These are phyloP conservation scores for Hyperoodon ampullatus DNA, from an alignment of 2,113 vertebrate genomes.

Conservation along the genomic window DNA sequence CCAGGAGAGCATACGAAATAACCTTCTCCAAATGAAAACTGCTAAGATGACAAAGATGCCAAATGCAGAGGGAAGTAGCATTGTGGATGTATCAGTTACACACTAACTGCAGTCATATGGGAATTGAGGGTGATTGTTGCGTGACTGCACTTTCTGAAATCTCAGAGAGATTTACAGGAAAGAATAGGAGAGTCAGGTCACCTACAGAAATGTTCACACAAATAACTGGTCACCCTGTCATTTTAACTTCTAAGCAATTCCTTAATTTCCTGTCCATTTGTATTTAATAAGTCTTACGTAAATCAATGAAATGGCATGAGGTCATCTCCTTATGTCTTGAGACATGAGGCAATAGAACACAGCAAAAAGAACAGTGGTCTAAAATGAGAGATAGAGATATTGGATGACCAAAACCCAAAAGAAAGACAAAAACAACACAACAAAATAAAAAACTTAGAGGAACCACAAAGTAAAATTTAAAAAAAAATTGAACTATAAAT, in stretches of 20 bases:
- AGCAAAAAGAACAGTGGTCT: not conserved
- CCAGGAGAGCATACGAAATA: not conserved
- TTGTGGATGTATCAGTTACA: not conserved
- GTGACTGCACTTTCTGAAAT: not conserved
- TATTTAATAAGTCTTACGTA: not conserved
- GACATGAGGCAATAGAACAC: not conserved
- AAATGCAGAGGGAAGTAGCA: not conserved
- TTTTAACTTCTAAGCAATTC: conserved; percentile 47
- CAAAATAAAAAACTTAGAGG: not conserved
- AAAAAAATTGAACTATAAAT: not conserved
- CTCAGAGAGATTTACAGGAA: not conserved
- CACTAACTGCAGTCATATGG: not conserved
- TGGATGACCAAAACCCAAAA: not conserved
- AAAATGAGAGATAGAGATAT: not conserved
- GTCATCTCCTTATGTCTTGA: conserved; percentile 1
- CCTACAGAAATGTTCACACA: not conserved
- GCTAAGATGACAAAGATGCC: not conserved
- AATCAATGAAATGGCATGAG: conserved; percentile 44
- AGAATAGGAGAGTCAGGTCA: not conserved
- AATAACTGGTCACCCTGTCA: not conserved
- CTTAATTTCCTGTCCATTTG: not conserved
- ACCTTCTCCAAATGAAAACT: not conserved
- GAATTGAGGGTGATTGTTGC: not conserved
- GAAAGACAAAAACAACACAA: not conserved
- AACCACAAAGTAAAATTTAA: not conserved